Percentiles rank a stretch among this genome's conserved stretches.
Evolutionary conservation across 1,140 invertebrate genomes (phyloP).

Genomic region (Drosophila parvula): DNA sequence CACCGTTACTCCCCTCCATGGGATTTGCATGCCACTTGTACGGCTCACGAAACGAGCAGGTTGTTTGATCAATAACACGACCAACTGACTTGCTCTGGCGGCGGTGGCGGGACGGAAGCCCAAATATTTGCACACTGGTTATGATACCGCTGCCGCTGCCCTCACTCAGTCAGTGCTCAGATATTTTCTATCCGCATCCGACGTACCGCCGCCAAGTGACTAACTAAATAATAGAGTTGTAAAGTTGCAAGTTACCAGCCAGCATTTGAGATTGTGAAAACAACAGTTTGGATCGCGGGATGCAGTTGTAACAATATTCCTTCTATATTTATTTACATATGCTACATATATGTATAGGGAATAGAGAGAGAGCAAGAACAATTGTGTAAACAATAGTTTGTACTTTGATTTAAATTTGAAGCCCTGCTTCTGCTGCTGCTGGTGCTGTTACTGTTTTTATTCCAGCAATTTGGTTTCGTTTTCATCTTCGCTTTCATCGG

Average conservation of each 20-base stretch:
- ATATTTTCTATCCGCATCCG: conserved; percentile 50
- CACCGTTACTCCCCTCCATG: background rate
- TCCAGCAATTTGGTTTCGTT: conserved; percentile 37
- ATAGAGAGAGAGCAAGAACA: conserved; percentile 27
- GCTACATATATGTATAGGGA: conserved; percentile 5
- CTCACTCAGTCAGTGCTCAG: conserved; percentile 56
- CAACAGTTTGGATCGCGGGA: conserved; percentile 24
- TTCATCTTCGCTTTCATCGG: conserved; percentile 41
- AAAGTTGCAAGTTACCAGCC: conserved; percentile 2
- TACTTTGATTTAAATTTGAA: conserved; percentile 27
- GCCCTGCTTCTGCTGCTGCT: conserved; percentile 5
- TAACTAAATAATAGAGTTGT: conserved; percentile 34
- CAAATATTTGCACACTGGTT: conserved; percentile 58
- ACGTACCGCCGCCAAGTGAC: conserved; percentile 55
- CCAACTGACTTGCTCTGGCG: conserved; percentile 12
- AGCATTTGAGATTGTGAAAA: conserved; percentile 21
- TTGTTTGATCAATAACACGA: conserved; percentile 77
- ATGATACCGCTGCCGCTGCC: conserved; percentile 18
- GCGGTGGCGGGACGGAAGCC: conserved; percentile 22
- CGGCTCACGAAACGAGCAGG: conserved; percentile 55
- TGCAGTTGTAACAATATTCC: conserved; percentile 47
- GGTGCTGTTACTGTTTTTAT: background rate
- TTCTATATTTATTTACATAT: conserved; percentile 18
- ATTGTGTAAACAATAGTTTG: conserved; percentile 57
- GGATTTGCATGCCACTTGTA: conserved; percentile 59